Base-by-base conservation (phyloP, 2,797 vertebrate genomes). In the Antennarius maculatus region DNA sequence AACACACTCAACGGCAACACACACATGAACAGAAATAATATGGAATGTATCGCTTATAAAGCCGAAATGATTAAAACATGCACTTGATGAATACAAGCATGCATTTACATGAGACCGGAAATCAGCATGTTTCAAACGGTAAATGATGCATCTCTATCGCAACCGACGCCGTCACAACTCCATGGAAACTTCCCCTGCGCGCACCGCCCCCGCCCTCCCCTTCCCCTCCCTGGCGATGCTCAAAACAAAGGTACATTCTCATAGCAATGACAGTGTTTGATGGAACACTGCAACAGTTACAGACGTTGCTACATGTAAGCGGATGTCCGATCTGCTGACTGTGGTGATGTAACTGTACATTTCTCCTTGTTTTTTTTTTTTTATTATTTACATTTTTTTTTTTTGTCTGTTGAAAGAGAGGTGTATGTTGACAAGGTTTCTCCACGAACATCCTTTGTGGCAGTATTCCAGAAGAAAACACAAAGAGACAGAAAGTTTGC, bases 71-170 rank as follows among this genome's bases (percentile, higher is more conserved):
- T 84, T 74, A 84, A 71, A 84, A 89, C 93, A 92, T 94, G 92
- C 93, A 93, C 71, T 83, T 77, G 89, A 92, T 86, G 54, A 84
- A 84, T 82, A 93, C 86, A 77, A 90, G 92, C 94, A 95, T 95
- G 94, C 94, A 93, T 91, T 92, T 90, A 92, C 88, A 85, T 75
- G 90, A 89, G 76, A 86, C 82, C 89, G 89, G 91, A 87, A 89
- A 84, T 88, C 72, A 70, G 76, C 68, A 86, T 77, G 76, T 77
- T 81, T 67, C 64, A 67, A 74, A 86, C 51, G 87, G 74, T 61
- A 62, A 79, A 83, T 61, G 76, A 82, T 55, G 77, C 63, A 61
- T 55, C 64, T 81, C 76, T 62, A 69, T 69, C 66, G 23, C 63
- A 9, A 45, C 50, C 34, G 9, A 69, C 34, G 13, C 51, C 67